phyloP scores from a whole-genome alignment of 2,888 invertebrate genomes.

The Lysandra bellargus region DNA sequence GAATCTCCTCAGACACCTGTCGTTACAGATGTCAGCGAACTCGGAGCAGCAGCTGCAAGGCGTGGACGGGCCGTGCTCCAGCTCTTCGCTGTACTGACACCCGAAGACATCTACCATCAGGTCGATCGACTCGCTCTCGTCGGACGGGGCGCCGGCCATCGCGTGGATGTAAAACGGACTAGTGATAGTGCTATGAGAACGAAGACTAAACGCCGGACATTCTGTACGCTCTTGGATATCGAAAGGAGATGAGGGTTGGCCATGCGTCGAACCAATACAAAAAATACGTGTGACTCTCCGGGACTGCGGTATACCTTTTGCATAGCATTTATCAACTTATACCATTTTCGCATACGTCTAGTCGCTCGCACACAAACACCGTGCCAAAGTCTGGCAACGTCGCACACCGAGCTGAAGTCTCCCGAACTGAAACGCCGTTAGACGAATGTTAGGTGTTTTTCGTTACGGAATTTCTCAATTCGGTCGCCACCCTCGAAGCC shows the following conservation, averaged over 20 bases:
- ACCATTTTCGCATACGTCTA: too few relatives aligned
- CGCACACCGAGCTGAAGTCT: too few relatives aligned
- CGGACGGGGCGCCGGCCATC: constrained; percentile 67
- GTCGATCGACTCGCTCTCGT: constrained; percentile 68
- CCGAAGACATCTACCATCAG: constrained; percentile 57
- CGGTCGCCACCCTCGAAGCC: too few relatives aligned
- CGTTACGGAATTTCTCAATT: too few relatives aligned
- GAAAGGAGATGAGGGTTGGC: not conserved
- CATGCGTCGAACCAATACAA: too few relatives aligned
- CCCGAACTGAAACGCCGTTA: too few relatives aligned
- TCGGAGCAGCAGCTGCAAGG: constrained; percentile 68
- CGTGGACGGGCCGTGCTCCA: constrained; percentile 74
- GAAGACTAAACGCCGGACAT: constrained; percentile 39
- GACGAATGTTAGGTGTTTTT: too few relatives aligned
- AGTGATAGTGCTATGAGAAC: constrained; percentile 39
- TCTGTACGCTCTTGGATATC: not conserved
- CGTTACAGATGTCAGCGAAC: constrained; percentile 61
- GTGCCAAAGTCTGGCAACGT: too few relatives aligned
- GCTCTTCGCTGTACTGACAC: constrained; percentile 77
- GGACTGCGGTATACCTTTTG: too few relatives aligned
- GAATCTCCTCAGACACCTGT: not conserved
- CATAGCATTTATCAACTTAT: too few relatives aligned
- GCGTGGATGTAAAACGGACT: constrained; percentile 67
- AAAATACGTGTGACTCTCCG: too few relatives aligned
- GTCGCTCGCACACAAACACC: too few relatives aligned